These are phyloP conservation scores for Drosophila robusta DNA, from an alignment of 2,888 invertebrate species.

Conservation along the genomic window DNA sequence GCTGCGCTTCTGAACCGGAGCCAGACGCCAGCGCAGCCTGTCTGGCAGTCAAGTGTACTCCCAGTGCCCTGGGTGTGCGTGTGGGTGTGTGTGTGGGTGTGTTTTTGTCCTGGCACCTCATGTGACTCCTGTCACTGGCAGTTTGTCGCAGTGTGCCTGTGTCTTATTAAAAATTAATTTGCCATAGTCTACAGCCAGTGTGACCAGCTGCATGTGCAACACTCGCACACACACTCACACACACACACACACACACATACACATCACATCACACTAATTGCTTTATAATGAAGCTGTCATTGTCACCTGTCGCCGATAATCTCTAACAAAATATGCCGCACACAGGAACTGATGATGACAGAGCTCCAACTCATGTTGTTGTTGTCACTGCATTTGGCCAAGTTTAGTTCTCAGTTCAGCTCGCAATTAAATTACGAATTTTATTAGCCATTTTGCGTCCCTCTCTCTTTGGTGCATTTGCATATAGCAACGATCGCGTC, in stretches of 20 bases:
- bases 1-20: constrained; percentile 43
- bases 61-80: constrained; percentile 10
- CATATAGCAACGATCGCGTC: constrained; percentile 37
- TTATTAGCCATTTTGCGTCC: background rate
- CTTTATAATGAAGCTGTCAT: constrained; percentile 83
- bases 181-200: constrained; percentile 31
- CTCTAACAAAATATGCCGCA: constrained; percentile 63
- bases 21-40: constrained; percentile 63
- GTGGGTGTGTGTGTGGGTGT: background rate
- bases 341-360: constrained; percentile 9
- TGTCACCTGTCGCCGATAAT: constrained; percentile 82
- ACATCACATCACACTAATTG: constrained; percentile 66
- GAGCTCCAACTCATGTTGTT: constrained; percentile 2
- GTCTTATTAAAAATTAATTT: constrained; percentile 78
- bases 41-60: constrained; percentile 52
- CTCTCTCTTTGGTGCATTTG: constrained; percentile 29
- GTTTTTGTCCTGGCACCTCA: constrained; percentile 45
- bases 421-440: constrained; percentile 29
- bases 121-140: constrained; percentile 77
- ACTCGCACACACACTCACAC: constrained; percentile 10
- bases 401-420: constrained; percentile 17
- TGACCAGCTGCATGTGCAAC: constrained; percentile 45
- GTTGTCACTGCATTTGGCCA: constrained; percentile 23
- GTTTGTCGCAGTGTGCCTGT: constrained; percentile 57
- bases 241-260: no score